Percentiles rank a stretch among this genome's conserved stretches.
phyloP scores from a whole-genome alignment of 2,888 invertebrate species.

The Buathra laborator region DNA sequence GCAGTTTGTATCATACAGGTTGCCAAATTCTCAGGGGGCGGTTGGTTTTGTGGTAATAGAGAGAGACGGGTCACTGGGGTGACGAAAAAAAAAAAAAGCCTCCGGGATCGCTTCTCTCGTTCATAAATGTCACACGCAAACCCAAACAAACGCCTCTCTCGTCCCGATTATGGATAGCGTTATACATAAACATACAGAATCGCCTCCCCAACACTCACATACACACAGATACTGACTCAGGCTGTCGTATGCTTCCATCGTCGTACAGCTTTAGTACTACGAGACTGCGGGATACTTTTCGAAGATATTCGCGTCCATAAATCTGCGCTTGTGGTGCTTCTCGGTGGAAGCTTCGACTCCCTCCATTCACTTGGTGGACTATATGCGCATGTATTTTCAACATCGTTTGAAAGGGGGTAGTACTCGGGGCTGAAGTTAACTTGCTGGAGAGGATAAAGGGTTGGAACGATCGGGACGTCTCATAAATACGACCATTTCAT shows the following conservation, averaged over 20 bases:
- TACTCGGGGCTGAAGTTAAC: background rate
- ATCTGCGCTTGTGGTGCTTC: constrained; percentile 22
- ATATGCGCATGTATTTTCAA: background rate
- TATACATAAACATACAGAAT: constrained; percentile 33
- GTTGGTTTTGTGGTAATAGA: background rate
- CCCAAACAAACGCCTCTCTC: constrained; percentile 42
- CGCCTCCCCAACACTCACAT: background rate
- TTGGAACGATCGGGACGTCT: background rate
- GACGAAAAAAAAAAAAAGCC: constrained; percentile 25
- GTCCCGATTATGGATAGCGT: constrained; percentile 39
- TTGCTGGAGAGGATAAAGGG: background rate
- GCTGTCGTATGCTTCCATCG: constrained; percentile 1
- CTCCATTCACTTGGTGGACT: background rate
- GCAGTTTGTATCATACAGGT: background rate
- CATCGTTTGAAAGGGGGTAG: background rate
- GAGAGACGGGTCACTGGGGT: constrained; percentile 5
- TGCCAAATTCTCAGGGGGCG: background rate
- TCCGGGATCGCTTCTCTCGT: background rate
- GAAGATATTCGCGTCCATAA: constrained; percentile 45
- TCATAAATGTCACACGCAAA: constrained; percentile 61
- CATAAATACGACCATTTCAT: background rate
- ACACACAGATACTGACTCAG: background rate
- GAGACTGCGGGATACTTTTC: constrained; percentile 35
- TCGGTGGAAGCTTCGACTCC: background rate
- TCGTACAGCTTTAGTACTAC: too few relatives aligned